phyloP scores from a whole-genome alignment of 2,113 vertebrate genomes.

The Trinectes maculatus region DNA sequence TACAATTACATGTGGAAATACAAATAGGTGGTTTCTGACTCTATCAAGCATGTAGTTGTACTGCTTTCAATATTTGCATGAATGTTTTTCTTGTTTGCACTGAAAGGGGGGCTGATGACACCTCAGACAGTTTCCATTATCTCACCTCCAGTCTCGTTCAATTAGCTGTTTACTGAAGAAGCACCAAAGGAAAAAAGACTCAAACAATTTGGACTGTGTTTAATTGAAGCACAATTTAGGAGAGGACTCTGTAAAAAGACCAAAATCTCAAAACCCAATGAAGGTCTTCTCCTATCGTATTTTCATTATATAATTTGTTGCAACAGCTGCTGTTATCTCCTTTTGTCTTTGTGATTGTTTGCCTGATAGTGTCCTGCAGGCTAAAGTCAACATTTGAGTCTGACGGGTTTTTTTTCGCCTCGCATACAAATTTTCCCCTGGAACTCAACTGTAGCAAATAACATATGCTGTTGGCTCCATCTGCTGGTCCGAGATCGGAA shows the following conservation, averaged over 20 bases:
- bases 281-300: neutral
- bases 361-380: too few relatives aligned
- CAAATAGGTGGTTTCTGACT: neutral
- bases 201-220: neutral
- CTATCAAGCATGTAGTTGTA: too few relatives aligned
- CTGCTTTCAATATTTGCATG: conserved; percentile 34
- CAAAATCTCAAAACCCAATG: neutral
- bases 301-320: too few relatives aligned
- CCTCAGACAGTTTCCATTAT: neutral
- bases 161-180: too few relatives aligned
- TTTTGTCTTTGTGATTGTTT: too few relatives aligned
- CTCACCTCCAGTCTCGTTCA: neutral
- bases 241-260: neutral
- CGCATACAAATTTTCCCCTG: too few relatives aligned
- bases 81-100: neutral
- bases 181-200: too few relatives aligned
- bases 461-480: neutral
- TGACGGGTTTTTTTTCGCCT: too few relatives aligned
- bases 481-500: conserved; percentile 8
- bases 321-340: too few relatives aligned
- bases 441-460: too few relatives aligned
- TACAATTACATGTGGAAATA: too few relatives aligned
- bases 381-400: too few relatives aligned
- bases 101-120: neutral
- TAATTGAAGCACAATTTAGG: neutral